These are phyloP conservation scores for Misgurnus mizolepis DNA, from an alignment of 2,113 vertebrate species.

Conservation along the genomic window DNA sequence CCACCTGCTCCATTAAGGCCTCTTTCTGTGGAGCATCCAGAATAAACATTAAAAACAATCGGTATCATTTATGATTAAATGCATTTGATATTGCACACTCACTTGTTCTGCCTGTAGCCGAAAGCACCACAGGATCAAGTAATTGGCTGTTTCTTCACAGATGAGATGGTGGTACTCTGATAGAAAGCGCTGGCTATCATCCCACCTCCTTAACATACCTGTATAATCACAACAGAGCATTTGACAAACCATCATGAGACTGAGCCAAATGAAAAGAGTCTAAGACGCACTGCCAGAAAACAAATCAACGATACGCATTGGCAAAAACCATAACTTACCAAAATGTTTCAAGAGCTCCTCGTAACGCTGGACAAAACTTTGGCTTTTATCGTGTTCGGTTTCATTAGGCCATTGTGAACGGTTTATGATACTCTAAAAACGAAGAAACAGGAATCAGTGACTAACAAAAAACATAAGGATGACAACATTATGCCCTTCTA, in stretches of 20 bases:
- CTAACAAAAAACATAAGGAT: too few relatives aligned
- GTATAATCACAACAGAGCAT: conserved; percentile 25
- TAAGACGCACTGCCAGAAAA: not conserved
- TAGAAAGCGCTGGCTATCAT: conserved; percentile 95
- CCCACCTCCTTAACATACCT: conserved; percentile 97
- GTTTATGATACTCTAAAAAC: conserved; percentile 91
- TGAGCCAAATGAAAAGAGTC: not conserved
- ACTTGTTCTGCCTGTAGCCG: conserved; percentile 93
- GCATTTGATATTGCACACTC: conserved; percentile 24
- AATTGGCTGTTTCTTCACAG: conserved; percentile 91
- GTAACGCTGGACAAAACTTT: conserved; percentile 86
- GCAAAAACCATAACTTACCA: conserved; percentile 75
- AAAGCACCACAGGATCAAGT: conserved; percentile 94
- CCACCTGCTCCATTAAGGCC: conserved; percentile 96
- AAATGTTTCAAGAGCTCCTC: conserved; percentile 93
- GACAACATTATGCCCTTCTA: too few relatives aligned
- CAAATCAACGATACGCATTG: not conserved
- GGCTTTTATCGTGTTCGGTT: conserved; percentile 81
- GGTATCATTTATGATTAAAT: not conserved
- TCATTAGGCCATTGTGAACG: conserved; percentile 75
- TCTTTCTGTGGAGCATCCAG: conserved; percentile 80
- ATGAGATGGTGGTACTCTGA: conserved; percentile 91
- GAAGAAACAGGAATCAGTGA: not conserved
- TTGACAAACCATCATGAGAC: not conserved
- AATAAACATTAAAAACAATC: not conserved